A percentile compares a stretch with the other conserved stretches of the same genome.
Evolutionary conservation across 2,113 vertebrate species (phyloP).

Genomic region (Suricata suricatta): DNA sequence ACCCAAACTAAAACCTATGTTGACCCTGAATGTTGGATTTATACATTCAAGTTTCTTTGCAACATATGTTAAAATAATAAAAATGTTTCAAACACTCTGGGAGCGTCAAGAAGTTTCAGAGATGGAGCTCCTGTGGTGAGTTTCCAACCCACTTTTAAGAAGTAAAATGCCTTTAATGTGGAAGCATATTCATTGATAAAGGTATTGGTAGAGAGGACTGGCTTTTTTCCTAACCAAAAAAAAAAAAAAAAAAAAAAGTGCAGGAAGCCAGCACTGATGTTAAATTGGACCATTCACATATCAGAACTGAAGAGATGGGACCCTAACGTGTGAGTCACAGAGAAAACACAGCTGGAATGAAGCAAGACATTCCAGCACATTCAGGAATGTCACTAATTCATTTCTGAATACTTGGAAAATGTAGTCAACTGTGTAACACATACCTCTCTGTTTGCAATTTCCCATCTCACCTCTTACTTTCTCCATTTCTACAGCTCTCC

Average conservation of each 20-base stretch:
- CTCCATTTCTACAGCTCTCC: constrained; percentile 6
- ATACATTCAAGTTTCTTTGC: background rate
- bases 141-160: background rate
- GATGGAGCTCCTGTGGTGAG: background rate
- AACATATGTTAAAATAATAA: background rate
- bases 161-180: background rate
- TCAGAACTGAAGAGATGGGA: constrained; percentile 35
- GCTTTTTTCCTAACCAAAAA: background rate
- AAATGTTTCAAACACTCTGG: constrained; percentile 9
- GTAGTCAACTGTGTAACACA: constrained; percentile 47
- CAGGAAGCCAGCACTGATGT: background rate
- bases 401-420: constrained; percentile 66
- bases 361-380: constrained; percentile 64
- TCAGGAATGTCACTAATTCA: constrained; percentile 63
- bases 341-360: constrained; percentile 72
- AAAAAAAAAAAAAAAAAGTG: background rate
- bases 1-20: background rate
- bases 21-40: background rate
- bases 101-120: background rate
- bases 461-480: constrained; percentile 24
- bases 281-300: background rate
- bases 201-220: background rate
- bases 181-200: background rate
- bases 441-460: constrained; percentile 52
- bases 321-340: constrained; percentile 66